phyloP scores from a whole-genome alignment of 2,113 vertebrate species.

The Halichoeres trimaculatus region DNA sequence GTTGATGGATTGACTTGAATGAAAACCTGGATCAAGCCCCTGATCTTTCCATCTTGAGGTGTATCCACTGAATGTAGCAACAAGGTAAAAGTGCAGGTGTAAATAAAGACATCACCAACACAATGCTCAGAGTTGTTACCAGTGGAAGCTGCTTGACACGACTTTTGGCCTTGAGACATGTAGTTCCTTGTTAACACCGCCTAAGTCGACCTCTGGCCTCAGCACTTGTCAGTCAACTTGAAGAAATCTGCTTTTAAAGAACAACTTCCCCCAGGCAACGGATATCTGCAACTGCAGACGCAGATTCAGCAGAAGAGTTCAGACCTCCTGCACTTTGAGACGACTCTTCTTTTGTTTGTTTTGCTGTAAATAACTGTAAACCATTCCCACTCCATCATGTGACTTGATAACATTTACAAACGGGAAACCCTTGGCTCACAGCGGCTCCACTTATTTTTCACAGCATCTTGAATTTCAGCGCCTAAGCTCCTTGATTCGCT shows the following conservation, averaged over 20 bases:
- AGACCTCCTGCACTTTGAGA: not conserved
- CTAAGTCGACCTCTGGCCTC: constrained; percentile 35
- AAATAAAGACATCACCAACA: not conserved
- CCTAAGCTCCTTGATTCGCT: constrained; percentile 43
- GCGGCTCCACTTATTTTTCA: constrained; percentile 27
- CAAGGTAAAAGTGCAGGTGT: not conserved
- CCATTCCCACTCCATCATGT: not conserved
- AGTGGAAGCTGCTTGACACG: not conserved
- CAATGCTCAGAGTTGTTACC: not conserved
- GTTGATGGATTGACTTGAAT: too few species aligned
- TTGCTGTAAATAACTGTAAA: not conserved
- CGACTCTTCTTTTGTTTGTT: not conserved
- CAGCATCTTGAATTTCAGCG: constrained; percentile 40
- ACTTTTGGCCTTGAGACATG: constrained; percentile 17
- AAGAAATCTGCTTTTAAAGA: constrained; percentile 24
- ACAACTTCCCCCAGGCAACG: constrained; percentile 20
- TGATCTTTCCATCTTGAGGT: too few species aligned
- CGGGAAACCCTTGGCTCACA: not conserved
- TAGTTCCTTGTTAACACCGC: not conserved
- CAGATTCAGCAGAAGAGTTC: not conserved
- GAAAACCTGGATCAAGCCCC: too few species aligned
- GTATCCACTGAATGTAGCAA: not conserved
- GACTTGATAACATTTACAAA: not conserved
- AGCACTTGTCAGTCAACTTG: constrained; percentile 16
- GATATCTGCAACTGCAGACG: constrained; percentile 8